These are phyloP conservation scores for Theropithecus gelada DNA, from an alignment of 2,113 vertebrate species.

Conservation along the genomic window DNA sequence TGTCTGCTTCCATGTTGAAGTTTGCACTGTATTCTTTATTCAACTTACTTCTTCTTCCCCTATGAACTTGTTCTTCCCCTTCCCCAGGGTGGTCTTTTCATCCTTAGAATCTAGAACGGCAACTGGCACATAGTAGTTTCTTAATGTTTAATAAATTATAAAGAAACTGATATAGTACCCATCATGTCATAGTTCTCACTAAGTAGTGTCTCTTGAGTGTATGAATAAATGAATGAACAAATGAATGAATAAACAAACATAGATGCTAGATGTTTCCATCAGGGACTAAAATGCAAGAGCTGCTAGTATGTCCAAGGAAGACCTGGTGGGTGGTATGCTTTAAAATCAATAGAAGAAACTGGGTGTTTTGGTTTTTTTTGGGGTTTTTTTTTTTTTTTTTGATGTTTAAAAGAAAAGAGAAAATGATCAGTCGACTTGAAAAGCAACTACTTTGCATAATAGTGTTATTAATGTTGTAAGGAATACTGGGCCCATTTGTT, in stretches of 20 bases:
- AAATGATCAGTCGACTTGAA: conserved; percentile 54
- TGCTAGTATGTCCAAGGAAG: conserved; percentile 30
- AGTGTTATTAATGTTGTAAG: conserved; percentile 64
- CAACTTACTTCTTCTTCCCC: not conserved
- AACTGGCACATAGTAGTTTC: not conserved
- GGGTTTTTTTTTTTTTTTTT: not conserved
- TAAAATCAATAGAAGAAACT: conserved; percentile 35
- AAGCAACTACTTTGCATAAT: conserved; percentile 59
- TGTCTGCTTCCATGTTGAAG: not conserved
- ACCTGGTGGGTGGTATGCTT: conserved; percentile 25
- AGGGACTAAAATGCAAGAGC: not conserved
- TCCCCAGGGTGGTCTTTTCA: not conserved
- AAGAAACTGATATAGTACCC: not conserved
- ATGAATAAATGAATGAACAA: conserved; percentile 6
- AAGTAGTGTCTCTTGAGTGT: not conserved
- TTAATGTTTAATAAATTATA: conserved; percentile 1
- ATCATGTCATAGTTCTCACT: not conserved
- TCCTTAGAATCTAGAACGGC: not conserved
- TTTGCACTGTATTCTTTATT: not conserved
- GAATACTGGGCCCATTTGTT: conserved; percentile 25
- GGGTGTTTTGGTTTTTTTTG: not conserved
- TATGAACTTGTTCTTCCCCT: not conserved
- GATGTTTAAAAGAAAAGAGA: conserved; percentile 66
- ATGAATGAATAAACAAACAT: conserved; percentile 22
- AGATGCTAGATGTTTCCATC: not conserved